Conservation (phyloP, 2,888 invertebrate genomes). For the Sesia bembeciformis region DNA sequence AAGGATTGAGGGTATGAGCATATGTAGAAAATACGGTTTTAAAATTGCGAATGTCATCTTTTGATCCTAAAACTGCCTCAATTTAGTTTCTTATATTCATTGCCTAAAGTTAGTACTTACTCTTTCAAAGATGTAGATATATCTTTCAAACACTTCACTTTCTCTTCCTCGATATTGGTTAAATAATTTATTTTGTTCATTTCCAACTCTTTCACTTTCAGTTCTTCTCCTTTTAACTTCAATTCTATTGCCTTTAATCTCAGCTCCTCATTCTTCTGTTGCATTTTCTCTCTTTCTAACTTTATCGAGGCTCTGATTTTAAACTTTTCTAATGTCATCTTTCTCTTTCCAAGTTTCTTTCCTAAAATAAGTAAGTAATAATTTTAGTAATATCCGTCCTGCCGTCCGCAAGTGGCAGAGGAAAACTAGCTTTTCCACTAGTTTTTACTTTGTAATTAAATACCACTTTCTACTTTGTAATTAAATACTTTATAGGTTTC, state of each 20-base stretch:
- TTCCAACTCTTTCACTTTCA: conserved; percentile 31
- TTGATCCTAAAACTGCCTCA: no score
- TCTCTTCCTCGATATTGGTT: conserved; percentile 33
- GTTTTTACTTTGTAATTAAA: no score
- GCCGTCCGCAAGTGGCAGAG: no score
- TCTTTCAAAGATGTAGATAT: conserved; percentile 30
- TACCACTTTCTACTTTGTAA: no score
- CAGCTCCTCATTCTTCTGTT: conserved; percentile 30
- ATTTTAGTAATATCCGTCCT: not conserved
- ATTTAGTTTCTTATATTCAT: no score
- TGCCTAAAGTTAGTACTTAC: conserved; percentile 13
- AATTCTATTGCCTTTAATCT: conserved; percentile 30
- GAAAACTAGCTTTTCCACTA: no score
- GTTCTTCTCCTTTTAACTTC: conserved; percentile 32
- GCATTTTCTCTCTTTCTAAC: conserved; percentile 26
- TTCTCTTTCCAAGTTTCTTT: not conserved
- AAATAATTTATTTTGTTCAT: conserved; percentile 36
- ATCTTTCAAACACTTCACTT: conserved; percentile 32
- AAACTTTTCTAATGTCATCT: not conserved
- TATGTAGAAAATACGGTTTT: not conserved
- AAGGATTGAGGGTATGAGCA: not conserved
- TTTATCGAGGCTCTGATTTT: conserved; percentile 2
- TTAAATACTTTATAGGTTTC: no score
- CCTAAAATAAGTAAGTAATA: not conserved
- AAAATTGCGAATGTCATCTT: not conserved